phyloP scores from a whole-genome alignment of 2,888 invertebrate species.

The Pachliopta kotzebuea region DNA sequence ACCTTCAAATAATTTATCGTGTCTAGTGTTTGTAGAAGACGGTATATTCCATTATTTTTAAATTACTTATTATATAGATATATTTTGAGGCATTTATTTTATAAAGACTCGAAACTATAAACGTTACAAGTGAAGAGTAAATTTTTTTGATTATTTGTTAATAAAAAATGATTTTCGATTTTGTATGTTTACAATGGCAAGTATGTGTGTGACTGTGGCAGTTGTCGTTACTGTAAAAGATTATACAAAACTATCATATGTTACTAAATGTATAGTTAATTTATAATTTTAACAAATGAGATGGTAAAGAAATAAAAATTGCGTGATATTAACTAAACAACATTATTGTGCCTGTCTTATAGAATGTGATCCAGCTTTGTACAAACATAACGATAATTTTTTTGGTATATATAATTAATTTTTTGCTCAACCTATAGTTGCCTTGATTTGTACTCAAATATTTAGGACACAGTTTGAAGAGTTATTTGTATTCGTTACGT shows the following conservation, averaged over 20 bases:
- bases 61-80: no score
- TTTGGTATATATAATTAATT: no score
- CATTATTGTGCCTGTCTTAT: no score
- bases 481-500: constrained; percentile 30
- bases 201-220: no score
- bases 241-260: neutral
- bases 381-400: no score
- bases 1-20: no score
- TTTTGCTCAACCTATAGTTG: constrained; percentile 10
- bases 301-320: neutral
- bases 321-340: no score
- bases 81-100: no score
- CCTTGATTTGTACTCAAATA: constrained; percentile 29
- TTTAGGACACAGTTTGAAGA: constrained; percentile 27
- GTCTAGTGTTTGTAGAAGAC: neutral
- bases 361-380: no score
- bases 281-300: neutral
- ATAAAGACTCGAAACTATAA: no score
- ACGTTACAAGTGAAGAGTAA: no score
- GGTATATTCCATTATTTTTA: neutral
- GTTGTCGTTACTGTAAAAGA: neutral
- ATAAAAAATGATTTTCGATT: neutral
- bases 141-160: neutral
- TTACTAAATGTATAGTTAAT: neutral
- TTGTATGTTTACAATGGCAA: no score